Conservation (phyloP, 2,888 invertebrate species). For the Scaptomyza cyrtandrae region DNA sequence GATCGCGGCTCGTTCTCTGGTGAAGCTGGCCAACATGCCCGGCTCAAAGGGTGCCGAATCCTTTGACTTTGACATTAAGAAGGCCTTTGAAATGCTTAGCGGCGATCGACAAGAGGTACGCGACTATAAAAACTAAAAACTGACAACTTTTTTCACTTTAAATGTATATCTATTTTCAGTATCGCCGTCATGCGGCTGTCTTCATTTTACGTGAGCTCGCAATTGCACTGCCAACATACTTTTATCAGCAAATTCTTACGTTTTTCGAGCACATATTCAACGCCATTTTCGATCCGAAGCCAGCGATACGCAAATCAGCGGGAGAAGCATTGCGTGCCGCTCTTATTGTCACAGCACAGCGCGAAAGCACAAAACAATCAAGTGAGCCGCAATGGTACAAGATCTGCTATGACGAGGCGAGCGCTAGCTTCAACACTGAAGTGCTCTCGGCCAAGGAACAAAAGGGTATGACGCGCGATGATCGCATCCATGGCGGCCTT, state of each 20-base stretch:
- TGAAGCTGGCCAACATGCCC: conserved; percentile 94
- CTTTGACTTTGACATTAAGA: conserved; percentile 98
- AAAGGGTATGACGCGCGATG: conserved; percentile 93
- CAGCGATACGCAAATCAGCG: conserved; percentile 95
- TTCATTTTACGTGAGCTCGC: conserved; percentile 96
- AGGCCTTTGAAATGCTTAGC: conserved; percentile 97
- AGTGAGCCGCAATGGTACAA: conserved; percentile 96
- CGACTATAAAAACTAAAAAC: background rate
- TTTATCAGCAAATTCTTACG: conserved; percentile 96
- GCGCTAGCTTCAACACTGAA: conserved; percentile 88
- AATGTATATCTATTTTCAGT: conserved; percentile 82
- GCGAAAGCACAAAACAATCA: conserved; percentile 97
- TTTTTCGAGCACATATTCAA: conserved; percentile 97
- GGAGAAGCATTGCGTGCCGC: conserved; percentile 98
- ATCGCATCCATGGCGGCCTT: conserved; percentile 95
- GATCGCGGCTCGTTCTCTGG: conserved; percentile 97
- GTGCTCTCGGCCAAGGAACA: conserved; percentile 87
- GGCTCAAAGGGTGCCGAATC: conserved; percentile 98
- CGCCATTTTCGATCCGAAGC: conserved; percentile 95
- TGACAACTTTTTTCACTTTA: background rate
- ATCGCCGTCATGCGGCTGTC: conserved; percentile 96
- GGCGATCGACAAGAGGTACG: conserved; percentile 93
- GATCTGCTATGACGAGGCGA: conserved; percentile 96
- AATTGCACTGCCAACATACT: conserved; percentile 97
- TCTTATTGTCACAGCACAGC: conserved; percentile 96